Evolutionary conservation across 2,113 vertebrate species (phyloP).

Genomic region (Datnioides undecimradiatus): DNA sequence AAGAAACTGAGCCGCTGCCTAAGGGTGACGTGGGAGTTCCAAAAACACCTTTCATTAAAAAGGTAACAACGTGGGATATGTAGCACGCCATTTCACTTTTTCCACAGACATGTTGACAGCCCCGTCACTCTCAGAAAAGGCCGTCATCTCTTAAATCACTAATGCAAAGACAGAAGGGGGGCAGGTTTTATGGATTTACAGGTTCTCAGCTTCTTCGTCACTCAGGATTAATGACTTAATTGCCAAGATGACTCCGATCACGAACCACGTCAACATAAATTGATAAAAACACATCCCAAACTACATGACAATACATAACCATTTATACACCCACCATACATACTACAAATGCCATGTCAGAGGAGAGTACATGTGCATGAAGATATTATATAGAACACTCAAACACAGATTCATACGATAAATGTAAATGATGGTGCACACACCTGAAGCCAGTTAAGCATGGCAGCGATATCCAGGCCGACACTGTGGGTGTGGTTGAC

Average conservation of each 20-base stretch:
- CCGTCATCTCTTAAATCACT: background rate
- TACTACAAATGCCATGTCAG: background rate
- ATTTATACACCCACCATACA: background rate
- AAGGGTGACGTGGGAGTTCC: background rate
- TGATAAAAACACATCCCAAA: background rate
- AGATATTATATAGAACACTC: too few relatives aligned
- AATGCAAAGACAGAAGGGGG: background rate
- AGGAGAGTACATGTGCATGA: background rate
- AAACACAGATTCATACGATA: too few relatives aligned
- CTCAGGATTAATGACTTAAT: background rate
- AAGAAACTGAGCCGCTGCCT: background rate
- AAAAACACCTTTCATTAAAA: background rate
- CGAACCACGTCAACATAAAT: background rate
- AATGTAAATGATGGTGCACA: background rate
- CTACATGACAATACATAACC: background rate
- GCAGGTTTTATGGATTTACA: background rate
- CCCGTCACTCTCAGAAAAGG: background rate
- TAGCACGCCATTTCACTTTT: background rate
- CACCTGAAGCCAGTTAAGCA: conserved; percentile 93
- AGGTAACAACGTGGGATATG: background rate
- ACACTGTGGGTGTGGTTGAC: conserved; percentile 89
- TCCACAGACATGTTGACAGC: background rate
- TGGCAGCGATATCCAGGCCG: conserved; percentile 84
- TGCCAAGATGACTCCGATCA: background rate
- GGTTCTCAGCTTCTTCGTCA: background rate